Evolutionary conservation across 1,140 invertebrate species (phyloP), one percentile per base, ranked within the genome.

Genomic region (Drosophila erecta): DNA sequence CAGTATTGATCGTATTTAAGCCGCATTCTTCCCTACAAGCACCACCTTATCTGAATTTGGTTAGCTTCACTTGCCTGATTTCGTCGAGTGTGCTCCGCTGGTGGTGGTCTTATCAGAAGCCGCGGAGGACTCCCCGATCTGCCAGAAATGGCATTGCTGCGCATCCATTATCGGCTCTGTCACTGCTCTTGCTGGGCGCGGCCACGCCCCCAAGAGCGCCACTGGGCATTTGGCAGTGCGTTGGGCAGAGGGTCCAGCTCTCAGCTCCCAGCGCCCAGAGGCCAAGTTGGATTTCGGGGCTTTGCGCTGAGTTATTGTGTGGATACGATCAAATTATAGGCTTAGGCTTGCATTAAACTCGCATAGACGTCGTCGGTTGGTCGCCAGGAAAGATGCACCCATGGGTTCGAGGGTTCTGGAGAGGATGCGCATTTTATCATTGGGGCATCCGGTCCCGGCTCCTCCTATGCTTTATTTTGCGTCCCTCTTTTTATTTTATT

Each of bases 31-130:
- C n/a, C n/a, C n/a, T n/a, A n/a, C n/a, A n/a, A 30, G 4, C 37
- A n/a, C 14, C 1, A n/a, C 6, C 6, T 38, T 6, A 12, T 14
- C 2, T 38, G 37, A 12, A n/a, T 14, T 14, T 38, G 11, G 14
- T 30, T 20, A 17, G 17, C 17, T 17, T 17, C 0, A 17, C 17
- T 17, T 8, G 0, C 3, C 1, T 4, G 11, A 11, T 22, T 67
- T 67, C 24, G 56, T 40, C 46, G 46, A 56, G 55, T 43, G 53
- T 65, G 22, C 44, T 20, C 22, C 47, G 30, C 30, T 46, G 73
- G 38, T 75, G 89, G 89, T 91, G 89, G 89, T 90, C 89, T 90
- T 90, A 90, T 90, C 89, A 90, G 89, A 87, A 90, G 89, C 89
- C 76, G 78, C 54, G 66, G 76, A 51, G 59, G 55, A 79, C 84